These are phyloP conservation scores for Hymenopus coronatus DNA, from an alignment of 2,888 invertebrate genomes.

Conservation along the genomic window DNA sequence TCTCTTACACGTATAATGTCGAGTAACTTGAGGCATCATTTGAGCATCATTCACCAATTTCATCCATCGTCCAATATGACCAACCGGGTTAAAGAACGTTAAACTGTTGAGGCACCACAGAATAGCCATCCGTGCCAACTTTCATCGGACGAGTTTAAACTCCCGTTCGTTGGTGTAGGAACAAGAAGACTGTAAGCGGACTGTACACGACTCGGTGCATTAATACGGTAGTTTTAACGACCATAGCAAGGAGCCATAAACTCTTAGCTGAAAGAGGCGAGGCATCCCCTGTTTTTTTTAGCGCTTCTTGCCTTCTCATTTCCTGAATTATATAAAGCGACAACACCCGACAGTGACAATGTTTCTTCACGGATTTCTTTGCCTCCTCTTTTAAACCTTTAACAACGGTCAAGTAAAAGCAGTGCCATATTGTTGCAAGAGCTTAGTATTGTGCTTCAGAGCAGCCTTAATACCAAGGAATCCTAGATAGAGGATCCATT, in stretches of 20 bases:
- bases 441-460: background rate
- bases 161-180: background rate
- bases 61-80: no score
- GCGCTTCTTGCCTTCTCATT: background rate
- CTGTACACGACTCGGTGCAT: background rate
- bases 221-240: conserved; percentile 6
- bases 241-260: background rate
- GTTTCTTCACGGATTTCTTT: background rate
- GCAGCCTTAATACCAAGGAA: no score
- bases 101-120: no score
- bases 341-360: background rate
- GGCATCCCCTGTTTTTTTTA: background rate
- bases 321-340: background rate
- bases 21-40: no score
- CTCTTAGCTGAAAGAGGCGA: background rate
- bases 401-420: background rate
- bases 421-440: background rate
- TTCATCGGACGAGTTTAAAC: no score
- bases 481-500: no score
- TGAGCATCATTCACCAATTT: no score
- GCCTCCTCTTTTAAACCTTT: background rate
- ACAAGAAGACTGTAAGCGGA: background rate
- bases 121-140: no score
- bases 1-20: no score
- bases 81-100: no score